Percentiles rank a stretch among this genome's conserved stretches.
Conservation (phyloP, 2,888 invertebrate species). For the Leucophora obtusa region DNA sequence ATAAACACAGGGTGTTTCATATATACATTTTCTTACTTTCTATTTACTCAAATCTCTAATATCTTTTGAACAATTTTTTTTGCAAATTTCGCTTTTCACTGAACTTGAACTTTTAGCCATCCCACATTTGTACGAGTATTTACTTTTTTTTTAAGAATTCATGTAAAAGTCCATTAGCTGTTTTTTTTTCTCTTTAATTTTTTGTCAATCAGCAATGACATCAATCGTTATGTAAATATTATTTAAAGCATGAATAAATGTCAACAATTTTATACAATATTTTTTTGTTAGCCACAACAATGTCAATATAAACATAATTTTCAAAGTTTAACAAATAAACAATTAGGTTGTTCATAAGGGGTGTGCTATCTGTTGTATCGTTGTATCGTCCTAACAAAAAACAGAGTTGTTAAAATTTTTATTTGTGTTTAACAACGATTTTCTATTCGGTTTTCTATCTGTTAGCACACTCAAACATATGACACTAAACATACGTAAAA, state of each 20-base stretch:
- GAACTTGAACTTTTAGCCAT: constrained; percentile 42
- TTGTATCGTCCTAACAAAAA: no score
- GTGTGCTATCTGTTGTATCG: no score
- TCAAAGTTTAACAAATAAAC: constrained; percentile 51
- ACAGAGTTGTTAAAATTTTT: no score
- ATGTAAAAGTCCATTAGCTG: constrained; percentile 31
- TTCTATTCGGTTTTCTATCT: no score
- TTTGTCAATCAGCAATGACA: constrained; percentile 36
- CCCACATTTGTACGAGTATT: background rate
- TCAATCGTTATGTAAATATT: constrained; percentile 58
- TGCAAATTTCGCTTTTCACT: constrained; percentile 7
- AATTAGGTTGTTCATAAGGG: no score
- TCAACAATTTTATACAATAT: constrained; percentile 34
- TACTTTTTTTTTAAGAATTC: constrained; percentile 7
- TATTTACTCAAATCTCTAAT: no score
- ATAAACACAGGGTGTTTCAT: no score
- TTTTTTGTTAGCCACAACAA: constrained; percentile 47
- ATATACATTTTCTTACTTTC: no score
- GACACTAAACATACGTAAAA: no score
- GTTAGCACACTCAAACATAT: no score
- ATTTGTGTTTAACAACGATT: no score
- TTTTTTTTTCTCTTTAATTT: no score
- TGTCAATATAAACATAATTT: constrained; percentile 57
- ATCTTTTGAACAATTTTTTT: background rate
- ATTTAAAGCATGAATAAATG: constrained; percentile 45